Evolutionary conservation across 1,140 invertebrate genomes (phyloP), one percentile per base, ranked within the genome.

Genomic region (Calliopsis andreniformis): DNA sequence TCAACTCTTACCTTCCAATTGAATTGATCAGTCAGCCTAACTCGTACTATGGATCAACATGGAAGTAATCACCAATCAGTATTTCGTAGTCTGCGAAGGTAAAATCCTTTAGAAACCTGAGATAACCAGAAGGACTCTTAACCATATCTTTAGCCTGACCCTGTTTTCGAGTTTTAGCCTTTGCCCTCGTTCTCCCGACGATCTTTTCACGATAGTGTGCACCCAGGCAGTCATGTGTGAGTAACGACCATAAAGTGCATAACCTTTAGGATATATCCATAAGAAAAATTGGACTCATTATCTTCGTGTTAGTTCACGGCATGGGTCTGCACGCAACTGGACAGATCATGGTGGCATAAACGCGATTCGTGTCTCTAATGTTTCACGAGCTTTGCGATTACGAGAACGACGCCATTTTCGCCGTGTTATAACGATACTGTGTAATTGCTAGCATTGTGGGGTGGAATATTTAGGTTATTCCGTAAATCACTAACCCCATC

Each of bases 391-490:
- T n/a, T 1, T 16, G 10, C 7, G 62, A 32, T 66, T 45, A 30
- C 25, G 49, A 32, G 49, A 73, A 56, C 62, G 42, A 20, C 14
- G 49, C 61, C 23, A 64, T 73, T 51, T 73, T 53, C 71, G 0
- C 16, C 8, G 20, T 30, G 71, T 45, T 56, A 45, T 42, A 30
- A 53, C 71, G 39, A 73, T 73, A 42, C 20, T 35, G 18, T 66
- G 32, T 67, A 75, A 75, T 75, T 67, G 71, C 35, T 39, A 12
- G 51, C 32, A 45, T 43, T 28, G 53, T 14, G 2, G 39, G 18
- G 3, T 14, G 25, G 63, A 63, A 64, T 58, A 75, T 75, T 75
- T 35, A 32, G 71, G 71, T 75, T 75, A 67, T 67, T 56, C 63
- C 63, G 62, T 67, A 66, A 75, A 75, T 75, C 63, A 67, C 42